Conservation (phyloP, 2,797 vertebrate genomes). For the Dendrocincla tyrannina region DNA sequence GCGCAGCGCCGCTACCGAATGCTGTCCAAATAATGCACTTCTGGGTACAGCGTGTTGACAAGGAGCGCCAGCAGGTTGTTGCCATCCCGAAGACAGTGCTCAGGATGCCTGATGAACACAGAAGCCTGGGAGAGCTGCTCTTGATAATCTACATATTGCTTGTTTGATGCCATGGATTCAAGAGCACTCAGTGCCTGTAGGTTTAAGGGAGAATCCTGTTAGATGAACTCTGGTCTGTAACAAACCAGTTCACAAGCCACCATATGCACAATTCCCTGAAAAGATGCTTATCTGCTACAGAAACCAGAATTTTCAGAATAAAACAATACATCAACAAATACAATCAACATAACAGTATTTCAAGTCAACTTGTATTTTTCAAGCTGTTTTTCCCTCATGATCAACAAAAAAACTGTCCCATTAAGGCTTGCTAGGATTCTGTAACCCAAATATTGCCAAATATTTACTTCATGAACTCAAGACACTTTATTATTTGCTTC, state of each 20-base stretch:
- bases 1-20: constrained; percentile 77
- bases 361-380: neutral
- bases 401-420: neutral
- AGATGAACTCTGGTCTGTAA: neutral
- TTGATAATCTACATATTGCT: constrained; percentile 89
- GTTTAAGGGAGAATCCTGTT: constrained; percentile 12
- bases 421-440: neutral
- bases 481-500: neutral
- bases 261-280: neutral
- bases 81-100: constrained; percentile 88
- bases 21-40: constrained; percentile 91
- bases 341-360: neutral
- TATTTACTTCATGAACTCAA: neutral
- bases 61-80: constrained; percentile 88
- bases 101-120: constrained; percentile 89
- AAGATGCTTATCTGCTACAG: neutral
- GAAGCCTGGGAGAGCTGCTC: constrained; percentile 85
- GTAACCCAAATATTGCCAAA: neutral
- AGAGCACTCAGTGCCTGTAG: constrained; percentile 83
- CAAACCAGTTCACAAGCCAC: neutral
- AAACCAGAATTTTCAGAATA: neutral
- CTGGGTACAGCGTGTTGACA: constrained; percentile 88
- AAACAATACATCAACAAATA: neutral
- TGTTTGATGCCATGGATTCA: constrained; percentile 87
- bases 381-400: neutral